Evolutionary conservation across 2,797 vertebrate species (phyloP).

Genomic region (Halcyon badia): DNA sequence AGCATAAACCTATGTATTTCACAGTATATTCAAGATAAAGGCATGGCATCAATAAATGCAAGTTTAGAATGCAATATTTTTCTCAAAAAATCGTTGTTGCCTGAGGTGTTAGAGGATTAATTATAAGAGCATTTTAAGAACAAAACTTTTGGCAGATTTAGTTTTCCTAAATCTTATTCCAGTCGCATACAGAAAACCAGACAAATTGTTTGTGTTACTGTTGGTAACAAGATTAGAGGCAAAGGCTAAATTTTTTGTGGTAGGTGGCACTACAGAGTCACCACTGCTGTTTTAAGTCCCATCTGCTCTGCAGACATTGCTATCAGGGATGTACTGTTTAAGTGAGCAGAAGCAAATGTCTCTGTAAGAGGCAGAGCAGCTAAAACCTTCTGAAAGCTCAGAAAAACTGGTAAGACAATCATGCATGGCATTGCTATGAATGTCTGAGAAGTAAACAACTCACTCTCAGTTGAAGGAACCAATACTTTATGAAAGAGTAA

Average conservation of each 20-base stretch:
- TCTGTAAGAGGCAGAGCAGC: not conserved
- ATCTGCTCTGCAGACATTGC: not conserved
- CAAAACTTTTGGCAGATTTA: not conserved
- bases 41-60: not conserved
- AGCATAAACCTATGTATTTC: not conserved
- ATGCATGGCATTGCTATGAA: not conserved
- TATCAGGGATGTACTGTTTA: not conserved
- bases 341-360: not conserved
- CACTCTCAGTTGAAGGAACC: not conserved
- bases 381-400: not conserved
- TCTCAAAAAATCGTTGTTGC: not conserved
- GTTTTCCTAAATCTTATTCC: not conserved
- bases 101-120: not conserved
- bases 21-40: not conserved
- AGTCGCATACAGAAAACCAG: not conserved
- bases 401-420: not conserved
- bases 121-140: not conserved
- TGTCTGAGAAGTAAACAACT: not conserved
- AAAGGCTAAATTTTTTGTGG: not conserved
- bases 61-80: not conserved
- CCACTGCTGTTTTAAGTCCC: not conserved
- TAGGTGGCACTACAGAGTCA: not conserved
- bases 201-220: not conserved
- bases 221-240: not conserved
- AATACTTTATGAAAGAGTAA: not conserved